These are phyloP conservation scores for Eumeta japonica DNA, from an alignment of 1,140 invertebrate species.

Conservation along the genomic window DNA sequence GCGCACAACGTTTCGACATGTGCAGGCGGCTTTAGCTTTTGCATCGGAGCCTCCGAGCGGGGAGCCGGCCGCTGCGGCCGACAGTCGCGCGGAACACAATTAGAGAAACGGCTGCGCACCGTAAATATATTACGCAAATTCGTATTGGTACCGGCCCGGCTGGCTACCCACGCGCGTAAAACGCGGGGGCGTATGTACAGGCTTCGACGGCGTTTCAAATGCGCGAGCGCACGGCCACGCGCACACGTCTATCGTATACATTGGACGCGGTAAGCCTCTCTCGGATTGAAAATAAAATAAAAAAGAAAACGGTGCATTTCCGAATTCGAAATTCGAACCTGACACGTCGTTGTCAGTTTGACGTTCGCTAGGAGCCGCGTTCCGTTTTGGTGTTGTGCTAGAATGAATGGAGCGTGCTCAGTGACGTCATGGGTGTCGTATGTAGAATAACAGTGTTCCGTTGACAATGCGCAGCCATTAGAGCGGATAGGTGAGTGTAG, in stretches of 20 bases:
- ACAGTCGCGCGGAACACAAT: not conserved
- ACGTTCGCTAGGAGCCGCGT: not conserved
- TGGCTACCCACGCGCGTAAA: conserved; percentile 39
- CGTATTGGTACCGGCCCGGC: conserved; percentile 27
- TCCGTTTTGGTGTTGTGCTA: not conserved
- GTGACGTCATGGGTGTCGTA: conserved; percentile 54
- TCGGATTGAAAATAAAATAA: no score
- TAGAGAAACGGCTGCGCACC: not conserved
- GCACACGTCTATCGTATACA: no score
- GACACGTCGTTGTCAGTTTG: no score
- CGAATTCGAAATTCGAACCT: conserved; percentile 15
- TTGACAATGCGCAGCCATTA: conserved; percentile 51
- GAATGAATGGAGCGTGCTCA: conserved; percentile 49
- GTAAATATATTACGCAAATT: conserved; percentile 51
- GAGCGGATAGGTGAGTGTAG: conserved; percentile 51
- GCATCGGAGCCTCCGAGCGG: no score
- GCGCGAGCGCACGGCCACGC: conserved; percentile 36
- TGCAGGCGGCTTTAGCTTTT: not conserved
- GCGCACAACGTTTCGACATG: not conserved
- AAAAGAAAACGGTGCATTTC: conserved; percentile 14
- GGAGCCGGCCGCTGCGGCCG: no score
- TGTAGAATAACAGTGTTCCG: conserved; percentile 31
- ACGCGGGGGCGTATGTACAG: conserved; percentile 45
- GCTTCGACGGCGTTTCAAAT: conserved; percentile 41
- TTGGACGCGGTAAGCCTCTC: no score